A percentile compares a stretch with the other conserved stretches of the same genome.
These are phyloP conservation scores for Colinus virginianus DNA, from an alignment of 2,113 vertebrate species.

Conservation along the genomic window DNA sequence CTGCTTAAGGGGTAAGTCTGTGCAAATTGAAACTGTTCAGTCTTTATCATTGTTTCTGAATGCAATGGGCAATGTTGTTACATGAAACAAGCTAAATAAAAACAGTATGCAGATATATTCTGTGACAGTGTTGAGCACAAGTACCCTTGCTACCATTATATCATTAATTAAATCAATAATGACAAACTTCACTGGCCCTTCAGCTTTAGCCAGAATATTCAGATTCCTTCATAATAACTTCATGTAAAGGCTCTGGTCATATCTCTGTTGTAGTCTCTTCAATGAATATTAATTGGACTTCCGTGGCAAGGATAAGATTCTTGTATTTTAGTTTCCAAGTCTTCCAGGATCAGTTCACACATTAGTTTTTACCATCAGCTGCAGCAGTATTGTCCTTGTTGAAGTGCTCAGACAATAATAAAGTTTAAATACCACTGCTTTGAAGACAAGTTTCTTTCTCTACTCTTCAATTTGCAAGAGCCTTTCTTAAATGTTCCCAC, in stretches of 20 bases:
- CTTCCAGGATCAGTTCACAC: neutral
- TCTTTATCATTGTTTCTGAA: neutral
- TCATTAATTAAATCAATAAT: neutral
- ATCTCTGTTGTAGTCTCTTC: neutral
- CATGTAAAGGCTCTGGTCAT: neutral
- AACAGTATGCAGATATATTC: rapidly evolving
- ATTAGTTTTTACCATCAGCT: neutral
- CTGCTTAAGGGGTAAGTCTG: neutral
- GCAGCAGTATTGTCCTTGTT: neutral
- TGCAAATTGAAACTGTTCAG: neutral
- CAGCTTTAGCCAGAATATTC: neutral
- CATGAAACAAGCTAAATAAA: neutral
- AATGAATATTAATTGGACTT: neutral
- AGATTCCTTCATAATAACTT: neutral
- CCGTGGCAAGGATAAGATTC: neutral
- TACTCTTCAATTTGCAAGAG: neutral
- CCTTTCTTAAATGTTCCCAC: neutral
- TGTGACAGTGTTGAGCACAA: neutral
- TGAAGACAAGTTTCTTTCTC: neutral
- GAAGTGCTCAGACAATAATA: neutral
- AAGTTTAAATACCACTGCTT: neutral
- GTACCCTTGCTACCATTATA: neutral
- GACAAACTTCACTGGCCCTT: neutral
- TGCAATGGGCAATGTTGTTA: rapidly evolving
- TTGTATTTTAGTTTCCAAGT: neutral